Base-by-base conservation (phyloP, 2,797 vertebrate genomes). In the Pangasius mekongensis region DNA sequence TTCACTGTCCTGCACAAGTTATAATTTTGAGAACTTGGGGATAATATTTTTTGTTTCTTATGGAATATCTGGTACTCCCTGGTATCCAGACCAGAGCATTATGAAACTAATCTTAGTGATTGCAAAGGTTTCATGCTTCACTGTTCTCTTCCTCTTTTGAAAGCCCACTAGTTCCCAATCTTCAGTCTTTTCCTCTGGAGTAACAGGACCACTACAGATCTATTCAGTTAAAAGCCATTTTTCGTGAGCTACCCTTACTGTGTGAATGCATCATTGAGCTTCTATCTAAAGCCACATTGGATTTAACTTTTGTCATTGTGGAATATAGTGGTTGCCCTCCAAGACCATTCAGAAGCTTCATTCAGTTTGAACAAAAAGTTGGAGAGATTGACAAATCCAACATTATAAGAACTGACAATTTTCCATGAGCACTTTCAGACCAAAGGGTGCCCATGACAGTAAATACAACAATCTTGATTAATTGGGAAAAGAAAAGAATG, bases 181-280 rank as follows among this genome's bases (percentile, higher is more conserved):
- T 73, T 11, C 22, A 73, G 18, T 36, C 67, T 36, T 58, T 58
- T 56, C 30, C 30, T 85, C 24, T 56, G 24, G 20, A 85, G 18
- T 73, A 36, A 71, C 49, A 85, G 64, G 20, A 56, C 83, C 30
- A 39, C 66, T 56, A 56, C 30, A 73, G 49, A 73, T 71, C 67
- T 71, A 85, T 71, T 85, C 83, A 54, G 60, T 85, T 49, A 85
- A 73, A 85, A 73, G 49, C 52, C 66, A 85, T 85, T 85, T 85
- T 36, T 36, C 66, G 56, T 73, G 66, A 33, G 66, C 66, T 73
- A 85, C 67, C 36, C 67, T 85, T 71, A 71, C 49, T 4, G 7
- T 71, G 14, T 56, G 67, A 85, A 33, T 56, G 67, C 66, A 56
- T 85, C 66, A 85, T 54, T 85, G 52, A 85, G 20, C 30, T 33